Evolutionary conservation across 2,113 vertebrate species (phyloP).

Genomic region (Colossoma macropomum): DNA sequence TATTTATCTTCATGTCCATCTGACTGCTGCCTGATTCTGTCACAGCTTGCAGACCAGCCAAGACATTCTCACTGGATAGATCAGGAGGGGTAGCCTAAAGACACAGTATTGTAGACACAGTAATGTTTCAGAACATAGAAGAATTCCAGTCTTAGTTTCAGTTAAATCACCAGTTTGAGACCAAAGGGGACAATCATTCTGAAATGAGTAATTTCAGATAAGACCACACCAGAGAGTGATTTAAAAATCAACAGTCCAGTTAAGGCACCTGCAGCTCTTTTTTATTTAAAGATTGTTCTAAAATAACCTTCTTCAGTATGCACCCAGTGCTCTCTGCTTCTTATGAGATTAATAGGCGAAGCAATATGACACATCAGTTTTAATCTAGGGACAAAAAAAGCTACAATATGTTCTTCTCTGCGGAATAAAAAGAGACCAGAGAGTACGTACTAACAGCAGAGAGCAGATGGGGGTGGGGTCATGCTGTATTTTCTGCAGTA

Average conservation of each 20-base stretch:
- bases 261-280: neutral
- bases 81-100: conserved; percentile 28
- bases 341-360: neutral
- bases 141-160: neutral
- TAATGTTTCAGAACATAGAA: neutral
- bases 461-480: conserved; percentile 22
- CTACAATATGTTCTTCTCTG: neutral
- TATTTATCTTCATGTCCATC: neutral
- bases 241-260: neutral
- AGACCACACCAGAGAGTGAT: neutral
- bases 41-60: conserved; percentile 18
- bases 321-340: neutral
- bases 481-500: conserved; percentile 20
- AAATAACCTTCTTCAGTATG: neutral
- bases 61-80: conserved; percentile 24
- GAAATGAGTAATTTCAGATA: neutral
- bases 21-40: conserved; percentile 11
- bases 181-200: neutral
- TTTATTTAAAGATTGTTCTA: neutral
- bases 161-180: neutral
- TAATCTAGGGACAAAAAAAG: conserved; percentile 1
- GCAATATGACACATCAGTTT: conserved; percentile 3
- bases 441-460: conserved; percentile 2
- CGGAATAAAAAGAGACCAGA: neutral
- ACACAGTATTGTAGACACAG: neutral